These are phyloP conservation scores for Volucella inflata DNA, from an alignment of 2,888 invertebrate genomes.

Conservation along the genomic window DNA sequence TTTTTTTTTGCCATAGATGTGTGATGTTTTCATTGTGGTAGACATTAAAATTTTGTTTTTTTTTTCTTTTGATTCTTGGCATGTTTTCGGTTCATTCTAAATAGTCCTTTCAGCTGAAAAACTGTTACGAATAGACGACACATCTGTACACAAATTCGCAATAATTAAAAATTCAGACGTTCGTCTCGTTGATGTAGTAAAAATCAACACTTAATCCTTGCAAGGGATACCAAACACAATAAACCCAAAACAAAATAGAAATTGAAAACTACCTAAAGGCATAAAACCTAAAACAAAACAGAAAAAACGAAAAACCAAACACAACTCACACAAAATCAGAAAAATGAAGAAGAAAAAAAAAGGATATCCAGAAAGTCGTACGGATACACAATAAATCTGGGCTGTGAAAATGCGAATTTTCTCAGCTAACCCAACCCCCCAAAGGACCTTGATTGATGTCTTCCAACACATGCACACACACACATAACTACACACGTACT, in stretches of 20 bases:
- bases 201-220: slow-evolving; percentile 1
- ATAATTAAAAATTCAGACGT: slow-evolving; percentile 39
- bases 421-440: slow-evolving; percentile 9
- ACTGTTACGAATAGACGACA: slow-evolving; percentile 15
- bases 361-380: too few relatives aligned
- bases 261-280: slow-evolving; percentile 56
- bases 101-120: background rate
- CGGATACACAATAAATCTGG: slow-evolving; percentile 53
- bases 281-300: slow-evolving; percentile 37
- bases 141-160: slow-evolving; percentile 1
- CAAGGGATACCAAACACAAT: slow-evolving; percentile 31
- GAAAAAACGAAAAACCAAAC: slow-evolving; percentile 1
- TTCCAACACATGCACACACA: slow-evolving; percentile 12
- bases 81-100: slow-evolving; percentile 26
- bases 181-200: background rate
- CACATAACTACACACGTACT: background rate
- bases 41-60: slow-evolving; percentile 4
- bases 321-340: slow-evolving; percentile 12
- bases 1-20: slow-evolving; percentile 11
- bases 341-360: slow-evolving; percentile 12
- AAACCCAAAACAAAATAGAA: slow-evolving; percentile 33
- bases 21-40: slow-evolving; percentile 28
- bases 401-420: slow-evolving; percentile 49
- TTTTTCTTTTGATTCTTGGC: slow-evolving; percentile 14
- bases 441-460: slow-evolving; percentile 66